phyloP scores from a whole-genome alignment of 2,113 vertebrate species.

The Microcebus murinus region DNA sequence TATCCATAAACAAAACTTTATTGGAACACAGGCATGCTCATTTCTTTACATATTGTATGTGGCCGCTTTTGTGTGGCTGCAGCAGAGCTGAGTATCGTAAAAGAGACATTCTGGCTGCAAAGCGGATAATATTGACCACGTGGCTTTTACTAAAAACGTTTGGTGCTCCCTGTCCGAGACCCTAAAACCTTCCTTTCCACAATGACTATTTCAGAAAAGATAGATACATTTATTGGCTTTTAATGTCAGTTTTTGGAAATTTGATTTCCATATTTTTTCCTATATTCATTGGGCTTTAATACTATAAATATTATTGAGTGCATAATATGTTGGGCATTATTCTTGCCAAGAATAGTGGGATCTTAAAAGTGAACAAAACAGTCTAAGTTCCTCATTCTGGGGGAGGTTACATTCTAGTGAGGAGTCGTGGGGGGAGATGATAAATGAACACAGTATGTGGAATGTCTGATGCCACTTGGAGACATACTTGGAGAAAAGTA shows the following conservation, averaged over 20 bases:
- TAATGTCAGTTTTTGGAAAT: slow-evolving; percentile 31
- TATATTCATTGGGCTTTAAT: not conserved
- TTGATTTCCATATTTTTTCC: not conserved
- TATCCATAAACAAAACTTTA: slow-evolving; percentile 33
- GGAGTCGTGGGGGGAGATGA: not conserved
- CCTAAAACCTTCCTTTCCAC: not conserved
- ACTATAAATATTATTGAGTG: not conserved
- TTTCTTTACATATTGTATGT: not conserved
- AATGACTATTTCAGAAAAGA: not conserved
- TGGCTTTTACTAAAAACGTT: not conserved
- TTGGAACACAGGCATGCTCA: not conserved
- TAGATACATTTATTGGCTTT: not conserved
- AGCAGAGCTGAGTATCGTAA: not conserved
- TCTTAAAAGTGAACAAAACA: not conserved
- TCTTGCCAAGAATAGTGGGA: not conserved
- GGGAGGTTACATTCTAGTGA: not conserved
- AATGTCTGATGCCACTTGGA: not conserved
- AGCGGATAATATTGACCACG: not conserved
- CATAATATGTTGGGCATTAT: not conserved
- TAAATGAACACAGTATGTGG: not conserved
- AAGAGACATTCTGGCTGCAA: not conserved
- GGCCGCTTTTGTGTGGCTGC: not conserved
- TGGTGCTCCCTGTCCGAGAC: not conserved
- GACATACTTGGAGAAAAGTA: not conserved
- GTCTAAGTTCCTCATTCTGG: not conserved